phyloP scores from a whole-genome alignment of 2,888 invertebrate species.

The Euplagia quadripunctaria region DNA sequence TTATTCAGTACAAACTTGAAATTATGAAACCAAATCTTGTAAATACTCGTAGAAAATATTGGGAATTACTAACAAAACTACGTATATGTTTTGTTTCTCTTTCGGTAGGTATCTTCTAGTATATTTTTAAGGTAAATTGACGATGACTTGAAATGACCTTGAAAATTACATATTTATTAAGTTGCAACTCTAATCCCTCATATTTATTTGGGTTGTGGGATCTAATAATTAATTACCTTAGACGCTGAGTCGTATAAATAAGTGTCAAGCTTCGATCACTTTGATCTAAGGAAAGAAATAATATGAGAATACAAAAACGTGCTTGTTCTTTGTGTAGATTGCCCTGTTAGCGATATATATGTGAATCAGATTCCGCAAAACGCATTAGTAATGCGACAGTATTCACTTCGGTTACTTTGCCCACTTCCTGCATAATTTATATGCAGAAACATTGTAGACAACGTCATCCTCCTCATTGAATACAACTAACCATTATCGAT shows the following conservation, averaged over 20 bases:
- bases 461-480: slow-evolving; percentile 36
- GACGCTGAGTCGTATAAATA: background rate
- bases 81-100: background rate
- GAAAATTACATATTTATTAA: background rate
- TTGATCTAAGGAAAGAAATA: too few relatives aligned
- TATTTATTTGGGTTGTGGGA: background rate
- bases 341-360: slow-evolving; percentile 31
- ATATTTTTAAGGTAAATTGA: too few relatives aligned
- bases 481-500: slow-evolving; percentile 27
- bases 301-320: background rate
- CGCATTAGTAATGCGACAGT: slow-evolving; percentile 53
- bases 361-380: slow-evolving; percentile 30
- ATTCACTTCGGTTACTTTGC: slow-evolving; percentile 55
- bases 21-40: background rate
- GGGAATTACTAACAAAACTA: background rate
- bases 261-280: background rate
- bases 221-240: background rate
- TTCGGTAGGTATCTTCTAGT: background rate
- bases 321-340: slow-evolving; percentile 20
- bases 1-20: background rate
- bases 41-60: background rate
- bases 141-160: background rate
- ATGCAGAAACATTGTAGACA: slow-evolving; percentile 62
- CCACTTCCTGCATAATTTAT: slow-evolving; percentile 61
- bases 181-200: background rate